Evolutionary conservation across 2,888 invertebrate species (phyloP).

Genomic region (Pseudeuparius sepicola): DNA sequence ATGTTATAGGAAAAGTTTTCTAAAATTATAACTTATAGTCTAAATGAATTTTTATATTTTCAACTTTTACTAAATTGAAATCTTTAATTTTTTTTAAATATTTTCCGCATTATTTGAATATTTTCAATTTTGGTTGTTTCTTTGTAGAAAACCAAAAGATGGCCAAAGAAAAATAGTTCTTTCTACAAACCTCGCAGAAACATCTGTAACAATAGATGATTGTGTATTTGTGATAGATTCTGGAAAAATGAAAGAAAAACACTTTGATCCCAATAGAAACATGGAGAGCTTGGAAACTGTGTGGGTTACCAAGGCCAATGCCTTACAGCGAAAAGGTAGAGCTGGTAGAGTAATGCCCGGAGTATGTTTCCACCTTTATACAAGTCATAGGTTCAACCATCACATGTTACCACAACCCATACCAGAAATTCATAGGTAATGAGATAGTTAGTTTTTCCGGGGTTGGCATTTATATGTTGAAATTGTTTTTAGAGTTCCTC

Average conservation of each 20-base stretch:
- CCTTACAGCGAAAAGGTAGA: constrained; percentile 78
- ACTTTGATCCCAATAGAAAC: constrained; percentile 70
- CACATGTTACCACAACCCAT: constrained; percentile 64
- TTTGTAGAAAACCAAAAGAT: constrained; percentile 53
- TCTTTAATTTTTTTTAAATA: constrained; percentile 9
- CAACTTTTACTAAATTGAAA: too few species aligned
- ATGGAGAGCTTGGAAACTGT: constrained; percentile 80
- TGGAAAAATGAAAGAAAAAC: constrained; percentile 87
- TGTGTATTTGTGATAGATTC: constrained; percentile 90
- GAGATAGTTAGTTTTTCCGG: too few species aligned
- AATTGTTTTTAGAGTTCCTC: too few species aligned
- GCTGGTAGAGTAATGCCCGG: constrained; percentile 88
- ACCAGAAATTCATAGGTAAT: constrained; percentile 84
- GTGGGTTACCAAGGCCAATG: constrained; percentile 88
- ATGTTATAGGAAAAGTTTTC: too few species aligned
- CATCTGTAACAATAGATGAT: constrained; percentile 91
- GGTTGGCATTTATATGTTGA: too few species aligned
- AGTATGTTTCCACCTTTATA: constrained; percentile 78
- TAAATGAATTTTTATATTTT: too few species aligned
- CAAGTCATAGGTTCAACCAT: constrained; percentile 56
- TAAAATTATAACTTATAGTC: too few species aligned
- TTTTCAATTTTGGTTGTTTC: too few species aligned
- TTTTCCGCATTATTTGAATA: background rate
- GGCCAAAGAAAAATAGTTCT: constrained; percentile 80
- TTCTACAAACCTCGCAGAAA: constrained; percentile 90